Percentiles rank a stretch among this genome's conserved stretches.
Conservation (phyloP, 2,888 invertebrate species). For the Trissolcus brochymenae region DNA sequence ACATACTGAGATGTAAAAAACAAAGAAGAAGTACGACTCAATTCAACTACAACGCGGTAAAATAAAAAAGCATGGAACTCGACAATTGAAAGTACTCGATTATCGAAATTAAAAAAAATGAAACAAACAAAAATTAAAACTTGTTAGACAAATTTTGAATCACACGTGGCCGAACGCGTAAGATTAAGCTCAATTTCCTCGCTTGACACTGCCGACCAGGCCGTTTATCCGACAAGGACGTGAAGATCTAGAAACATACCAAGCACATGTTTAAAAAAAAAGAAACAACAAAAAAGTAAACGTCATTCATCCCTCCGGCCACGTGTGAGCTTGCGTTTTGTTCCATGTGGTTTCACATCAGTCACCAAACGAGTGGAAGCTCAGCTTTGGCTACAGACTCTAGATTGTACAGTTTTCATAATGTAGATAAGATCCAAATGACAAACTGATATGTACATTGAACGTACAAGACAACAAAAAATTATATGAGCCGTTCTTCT, state of each 20-base stretch:
- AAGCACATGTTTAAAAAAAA: constrained; percentile 3
- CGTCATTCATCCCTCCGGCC: constrained; percentile 15
- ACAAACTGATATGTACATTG: constrained; percentile 8
- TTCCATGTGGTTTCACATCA: no score
- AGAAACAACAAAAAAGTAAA: constrained; percentile 13
- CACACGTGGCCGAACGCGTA: constrained; percentile 41
- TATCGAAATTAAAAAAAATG: background rate
- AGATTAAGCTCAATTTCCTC: constrained; percentile 44
- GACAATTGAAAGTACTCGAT: constrained; percentile 22
- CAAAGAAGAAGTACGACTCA: background rate
- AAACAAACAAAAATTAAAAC: constrained; percentile 1
- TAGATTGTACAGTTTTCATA: constrained; percentile 66
- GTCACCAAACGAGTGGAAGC: constrained; percentile 1
- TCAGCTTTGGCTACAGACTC: constrained; percentile 18
- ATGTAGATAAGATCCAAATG: constrained; percentile 37
- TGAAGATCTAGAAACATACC: constrained; percentile 42
- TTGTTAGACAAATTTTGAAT: constrained; percentile 5
- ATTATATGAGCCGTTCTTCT: constrained; percentile 33
- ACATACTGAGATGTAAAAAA: constrained; percentile 15
- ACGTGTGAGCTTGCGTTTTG: constrained; percentile 25
- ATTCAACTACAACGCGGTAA: background rate
- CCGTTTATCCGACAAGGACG: constrained; percentile 39
- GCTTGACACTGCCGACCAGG: constrained; percentile 49
- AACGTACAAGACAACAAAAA: constrained; percentile 15
- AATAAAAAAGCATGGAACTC: background rate